Percentiles rank a stretch among this genome's conserved stretches.
Conservation (phyloP, 2,113 vertebrate genomes). For the Leiothrix lutea region DNA sequence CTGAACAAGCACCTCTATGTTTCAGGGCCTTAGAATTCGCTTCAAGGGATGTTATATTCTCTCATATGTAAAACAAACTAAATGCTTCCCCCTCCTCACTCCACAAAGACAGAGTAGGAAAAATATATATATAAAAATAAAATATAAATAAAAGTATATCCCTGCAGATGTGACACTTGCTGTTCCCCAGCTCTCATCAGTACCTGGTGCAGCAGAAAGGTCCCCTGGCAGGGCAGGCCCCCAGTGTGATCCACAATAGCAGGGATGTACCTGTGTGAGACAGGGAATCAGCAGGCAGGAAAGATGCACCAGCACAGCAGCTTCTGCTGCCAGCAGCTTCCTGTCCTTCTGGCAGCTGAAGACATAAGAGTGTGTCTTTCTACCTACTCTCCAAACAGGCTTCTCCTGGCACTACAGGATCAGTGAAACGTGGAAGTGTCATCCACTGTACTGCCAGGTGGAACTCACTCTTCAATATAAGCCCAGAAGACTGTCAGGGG, state of each 20-base stretch:
- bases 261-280: conserved; percentile 87
- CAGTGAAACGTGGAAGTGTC: neutral
- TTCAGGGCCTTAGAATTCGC: neutral
- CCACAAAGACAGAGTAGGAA: neutral
- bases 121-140: neutral
- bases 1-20: neutral
- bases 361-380: neutral
- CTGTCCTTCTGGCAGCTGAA: neutral
- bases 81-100: neutral
- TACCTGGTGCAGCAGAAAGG: conserved; percentile 97
- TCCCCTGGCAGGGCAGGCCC: conserved; percentile 91
- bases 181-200: neutral
- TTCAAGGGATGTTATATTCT: neutral
- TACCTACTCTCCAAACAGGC: neutral
- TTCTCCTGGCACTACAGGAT: neutral
- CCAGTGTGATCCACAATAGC: conserved; percentile 95
- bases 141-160: no score
- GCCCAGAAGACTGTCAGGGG: neutral
- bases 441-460: neutral
- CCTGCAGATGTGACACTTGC: neutral
- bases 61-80: neutral
- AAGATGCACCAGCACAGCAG: neutral
- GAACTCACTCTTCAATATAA: neutral
- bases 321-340: neutral
- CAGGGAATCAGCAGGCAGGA: neutral